Conservation (phyloP, 2,797 vertebrate genomes). For the Euphonia xanthogaster region DNA sequence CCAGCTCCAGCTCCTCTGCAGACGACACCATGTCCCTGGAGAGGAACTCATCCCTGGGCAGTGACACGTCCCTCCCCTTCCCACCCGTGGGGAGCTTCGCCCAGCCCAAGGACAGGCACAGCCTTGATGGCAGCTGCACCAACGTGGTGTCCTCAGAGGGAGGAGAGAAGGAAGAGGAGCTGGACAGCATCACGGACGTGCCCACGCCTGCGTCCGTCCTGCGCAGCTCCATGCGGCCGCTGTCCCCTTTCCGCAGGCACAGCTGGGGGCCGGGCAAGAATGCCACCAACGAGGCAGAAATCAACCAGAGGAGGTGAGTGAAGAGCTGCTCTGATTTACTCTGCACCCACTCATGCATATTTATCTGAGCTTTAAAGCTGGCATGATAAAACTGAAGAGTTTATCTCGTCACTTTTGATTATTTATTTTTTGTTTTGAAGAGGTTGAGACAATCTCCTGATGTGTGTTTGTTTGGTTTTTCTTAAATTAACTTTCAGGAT, state of each 20-base stretch:
- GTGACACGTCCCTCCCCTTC: conserved; percentile 76
- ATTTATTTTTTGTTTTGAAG: background rate
- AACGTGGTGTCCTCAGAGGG: conserved; percentile 57
- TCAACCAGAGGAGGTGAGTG: conserved; percentile 91
- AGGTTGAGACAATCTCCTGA: background rate
- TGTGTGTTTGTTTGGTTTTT: background rate
- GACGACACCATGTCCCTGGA: conserved; percentile 83
- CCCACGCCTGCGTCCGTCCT: conserved; percentile 75
- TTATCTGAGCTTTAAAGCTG: background rate
- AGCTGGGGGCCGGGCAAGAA: conserved; percentile 97
- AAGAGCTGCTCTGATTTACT: background rate
- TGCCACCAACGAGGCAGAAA: conserved; percentile 81
- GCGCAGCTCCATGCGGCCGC: conserved; percentile 79
- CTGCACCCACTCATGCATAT: background rate
- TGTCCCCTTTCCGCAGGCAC: conserved; percentile 92
- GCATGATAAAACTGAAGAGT: background rate
- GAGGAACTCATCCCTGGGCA: conserved; percentile 77
- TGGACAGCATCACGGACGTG: conserved; percentile 91
- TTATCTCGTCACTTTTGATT: background rate
- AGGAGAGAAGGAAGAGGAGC: conserved; percentile 88
- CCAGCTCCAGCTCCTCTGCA: conserved; percentile 83
- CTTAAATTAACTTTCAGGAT: background rate
- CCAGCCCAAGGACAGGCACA: conserved; percentile 64
- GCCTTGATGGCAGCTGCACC: conserved; percentile 67
- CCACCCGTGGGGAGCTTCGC: conserved; percentile 20